Evolutionary conservation across 2,888 invertebrate species (phyloP), one percentile per base, ranked within the genome.

Genomic region (Athrips mouffetella): DNA sequence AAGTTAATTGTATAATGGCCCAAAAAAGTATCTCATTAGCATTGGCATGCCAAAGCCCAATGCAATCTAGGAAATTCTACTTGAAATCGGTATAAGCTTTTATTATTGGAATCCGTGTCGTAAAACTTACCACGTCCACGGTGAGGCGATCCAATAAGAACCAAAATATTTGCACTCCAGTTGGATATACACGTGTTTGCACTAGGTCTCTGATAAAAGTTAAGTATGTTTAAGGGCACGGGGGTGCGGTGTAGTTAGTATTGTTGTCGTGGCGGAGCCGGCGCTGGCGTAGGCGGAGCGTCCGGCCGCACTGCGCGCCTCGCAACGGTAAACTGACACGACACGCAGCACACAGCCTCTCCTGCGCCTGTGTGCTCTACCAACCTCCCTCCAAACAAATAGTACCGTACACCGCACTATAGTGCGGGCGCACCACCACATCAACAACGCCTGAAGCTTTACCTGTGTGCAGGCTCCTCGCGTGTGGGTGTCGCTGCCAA

Each of bases 301-400:
- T 82, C 83, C 86, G 84, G 84, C 87, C 87, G 86, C 86, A 83
- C 86, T 73, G 81, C 84, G 87, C 88, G 88, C 88, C 87, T 83
- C 80, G 79, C 88, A 88, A 88, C 88, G 88, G 88, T 88, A 88
- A 88, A 88, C 88, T 88, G 86, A 35, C 35, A 15, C 18, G 8
- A n/a, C 76, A 76, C 76, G 75, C 73, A 75, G 37, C 68, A 77
- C 83, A 76, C 86, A 83, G 82, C 83, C 85, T 84, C 86, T 83
- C 78, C 80, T 76, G 77, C 79, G 81, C 81, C 73, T 76, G 82
- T 83, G 84, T 81, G 84, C 84, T 85, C 84, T 81, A 81, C 76
- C 73, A 83, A 83, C 85, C 86, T 86, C 87, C 87, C 85, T 85
- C 87, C 83, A 77, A 84, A 79, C 85, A 81, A 82, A 86, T 86